These are phyloP conservation scores for Porites australiensis DNA, from an alignment of 64 coral and sea anemone species.

Conservation along the genomic window DNA sequence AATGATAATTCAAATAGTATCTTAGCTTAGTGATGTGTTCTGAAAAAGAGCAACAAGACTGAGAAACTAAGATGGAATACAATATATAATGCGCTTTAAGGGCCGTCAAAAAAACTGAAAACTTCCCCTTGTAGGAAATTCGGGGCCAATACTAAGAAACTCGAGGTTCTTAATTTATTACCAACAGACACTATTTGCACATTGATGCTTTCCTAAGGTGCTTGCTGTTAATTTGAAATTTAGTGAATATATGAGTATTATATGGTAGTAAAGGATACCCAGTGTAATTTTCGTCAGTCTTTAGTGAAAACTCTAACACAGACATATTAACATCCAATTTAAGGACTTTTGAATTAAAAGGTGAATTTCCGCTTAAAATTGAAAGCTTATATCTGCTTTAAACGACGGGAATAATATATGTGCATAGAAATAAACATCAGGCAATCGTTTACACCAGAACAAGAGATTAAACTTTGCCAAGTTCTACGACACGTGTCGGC, in stretches of 20 bases:
- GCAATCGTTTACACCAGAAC: slow-evolving; percentile 7
- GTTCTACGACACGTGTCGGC: slow-evolving; percentile 18
- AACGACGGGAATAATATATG: slow-evolving; percentile 9
- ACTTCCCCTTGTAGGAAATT: no score
- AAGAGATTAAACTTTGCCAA: neutral
- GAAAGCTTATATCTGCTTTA: neutral
- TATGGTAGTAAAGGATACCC: neutral
- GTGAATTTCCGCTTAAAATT: neutral
- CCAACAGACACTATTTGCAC: neutral
- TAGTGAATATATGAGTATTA: slow-evolving; percentile 18
- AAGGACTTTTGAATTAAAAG: no score
- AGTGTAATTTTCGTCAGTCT: no score
- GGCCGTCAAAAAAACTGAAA: no score
- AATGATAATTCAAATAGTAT: neutral
- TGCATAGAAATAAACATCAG: neutral
- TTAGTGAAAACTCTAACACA: no score
- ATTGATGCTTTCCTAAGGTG: neutral
- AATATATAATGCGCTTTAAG: no score
- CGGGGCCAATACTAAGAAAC: neutral
- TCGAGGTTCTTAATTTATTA: neutral
- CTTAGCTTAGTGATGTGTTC: no score
- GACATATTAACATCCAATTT: no score
- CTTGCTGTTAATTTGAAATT: slow-evolving; percentile 12
- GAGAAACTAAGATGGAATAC: neutral
- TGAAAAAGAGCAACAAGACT: neutral